Evolutionary conservation across 2,113 vertebrate genomes (phyloP).

Genomic region (Anas platyrhynchos): DNA sequence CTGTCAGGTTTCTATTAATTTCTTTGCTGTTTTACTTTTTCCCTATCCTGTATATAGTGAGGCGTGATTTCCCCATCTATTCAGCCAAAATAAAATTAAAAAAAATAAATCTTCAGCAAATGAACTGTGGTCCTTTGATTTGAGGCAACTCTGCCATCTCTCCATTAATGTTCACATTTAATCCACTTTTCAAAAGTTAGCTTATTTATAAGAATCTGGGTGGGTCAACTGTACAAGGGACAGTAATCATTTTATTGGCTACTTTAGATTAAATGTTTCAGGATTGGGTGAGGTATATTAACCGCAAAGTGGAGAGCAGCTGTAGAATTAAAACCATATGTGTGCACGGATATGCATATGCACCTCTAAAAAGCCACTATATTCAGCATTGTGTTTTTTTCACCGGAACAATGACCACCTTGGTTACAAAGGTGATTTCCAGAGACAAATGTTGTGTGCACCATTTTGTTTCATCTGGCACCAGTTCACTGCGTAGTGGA

Average conservation of each 20-base stretch:
- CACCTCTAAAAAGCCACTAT: not conserved
- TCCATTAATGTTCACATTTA: constrained; percentile 59
- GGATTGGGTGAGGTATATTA: not conserved
- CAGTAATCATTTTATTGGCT: not conserved
- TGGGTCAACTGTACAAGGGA: not conserved
- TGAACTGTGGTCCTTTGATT: constrained; percentile 54
- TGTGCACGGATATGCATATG: not conserved
- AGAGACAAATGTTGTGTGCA: not conserved
- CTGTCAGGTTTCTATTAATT: constrained; percentile 78
- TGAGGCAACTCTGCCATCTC: constrained; percentile 50
- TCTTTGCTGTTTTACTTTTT: constrained; percentile 73
- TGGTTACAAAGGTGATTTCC: not conserved
- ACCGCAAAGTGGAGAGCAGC: not conserved
- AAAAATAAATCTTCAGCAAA: constrained; percentile 53
- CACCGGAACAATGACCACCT: not conserved
- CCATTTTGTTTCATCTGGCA: not conserved
- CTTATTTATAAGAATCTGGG: constrained; percentile 44
- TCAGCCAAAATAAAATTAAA: constrained; percentile 44
- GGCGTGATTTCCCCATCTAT: constrained; percentile 60
- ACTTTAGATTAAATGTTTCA: constrained; percentile 25
- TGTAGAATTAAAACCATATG: not conserved
- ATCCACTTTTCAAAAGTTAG: constrained; percentile 64
- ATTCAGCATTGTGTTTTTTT: not conserved
- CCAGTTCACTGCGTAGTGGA: not conserved
- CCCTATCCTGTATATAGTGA: constrained; percentile 48